Base-by-base conservation (phyloP, 2,113 vertebrate species). In the Etia nguti region DNA sequence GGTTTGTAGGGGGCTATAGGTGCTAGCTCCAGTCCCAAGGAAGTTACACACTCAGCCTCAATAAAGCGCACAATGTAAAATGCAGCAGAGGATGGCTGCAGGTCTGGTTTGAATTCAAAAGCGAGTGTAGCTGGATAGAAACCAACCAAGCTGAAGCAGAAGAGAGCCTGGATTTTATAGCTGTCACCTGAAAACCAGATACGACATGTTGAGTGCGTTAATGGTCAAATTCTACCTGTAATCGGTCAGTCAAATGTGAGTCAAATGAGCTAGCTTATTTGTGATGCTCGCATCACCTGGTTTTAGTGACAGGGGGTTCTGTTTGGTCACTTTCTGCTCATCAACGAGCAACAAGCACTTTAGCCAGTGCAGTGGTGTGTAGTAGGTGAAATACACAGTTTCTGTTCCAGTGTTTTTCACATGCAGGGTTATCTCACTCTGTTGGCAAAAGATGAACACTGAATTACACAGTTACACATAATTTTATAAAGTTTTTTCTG, bases 11-110 rank as follows among this genome's bases (percentile, higher is more conserved):
- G 97, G 0, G 94, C 92, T 0, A 79, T 86, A 38, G 98, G 97
- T 6, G 93, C 97, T 92, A 99, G 94, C 4, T 97, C 96, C 22
- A 87, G 87, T 36, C 96, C 97, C 88, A 99, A 88, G 8, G 91
- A 81, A 46, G 96, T 97, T 46, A 92, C 91, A 1, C 91, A 96
- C 0, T 95, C 1, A 0, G 95, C 97, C 6, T 97, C 96, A 5
- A 99, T 5, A 8, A 91, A 96, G 65, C 98, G 97, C 22, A 97
- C 90, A 8, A 99, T 97, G 93, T 94, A 92, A 96, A 99, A 99
- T 1, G 90, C 38, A 6, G 11, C 2, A 10, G 80, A 22, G 85
- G 84, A 43, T n/a, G 84, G 2, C 56, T 59, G 38, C 0, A 80
- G 86, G 86, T 96, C 94, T 83, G 91, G 91, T 90, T 87, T 94